Percentiles rank a stretch among this genome's conserved stretches.
Conservation (phyloP, 2,113 vertebrate species). For the Smithornis capensis region DNA sequence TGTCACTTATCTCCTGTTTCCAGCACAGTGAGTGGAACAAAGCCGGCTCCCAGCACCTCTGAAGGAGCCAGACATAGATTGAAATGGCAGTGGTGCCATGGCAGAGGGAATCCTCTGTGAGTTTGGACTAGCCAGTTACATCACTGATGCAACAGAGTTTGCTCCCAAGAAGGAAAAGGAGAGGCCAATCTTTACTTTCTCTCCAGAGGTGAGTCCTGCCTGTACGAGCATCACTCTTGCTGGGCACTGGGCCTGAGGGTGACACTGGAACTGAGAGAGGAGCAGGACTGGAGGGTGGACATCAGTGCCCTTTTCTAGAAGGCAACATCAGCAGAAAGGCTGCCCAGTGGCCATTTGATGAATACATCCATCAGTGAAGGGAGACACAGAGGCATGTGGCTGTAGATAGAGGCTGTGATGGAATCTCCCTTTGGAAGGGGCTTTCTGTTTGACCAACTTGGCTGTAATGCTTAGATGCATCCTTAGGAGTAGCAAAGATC, state of each 20-base stretch:
- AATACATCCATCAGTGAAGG: neutral
- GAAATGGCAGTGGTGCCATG: neutral
- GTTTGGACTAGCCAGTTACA: neutral
- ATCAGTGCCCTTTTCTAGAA: neutral
- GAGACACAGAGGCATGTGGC: neutral
- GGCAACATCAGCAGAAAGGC: neutral
- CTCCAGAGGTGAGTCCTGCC: neutral
- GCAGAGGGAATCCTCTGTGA: neutral
- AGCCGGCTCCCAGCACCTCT: neutral
- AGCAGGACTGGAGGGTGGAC: neutral
- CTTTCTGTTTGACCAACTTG: neutral
- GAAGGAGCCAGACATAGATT: neutral
- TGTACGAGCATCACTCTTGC: rapidly evolving
- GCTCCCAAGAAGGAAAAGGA: neutral
- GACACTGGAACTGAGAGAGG: neutral
- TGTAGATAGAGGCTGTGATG: neutral
- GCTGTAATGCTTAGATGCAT: neutral
- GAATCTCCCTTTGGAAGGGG: neutral
- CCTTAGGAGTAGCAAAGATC: neutral
- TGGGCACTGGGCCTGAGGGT: neutral
- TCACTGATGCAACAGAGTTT: neutral
- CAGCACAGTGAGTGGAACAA: neutral
- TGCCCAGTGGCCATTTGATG: neutral
- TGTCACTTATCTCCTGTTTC: conserved; percentile 16
- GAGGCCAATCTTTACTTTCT: neutral